Percentiles rank a stretch among this genome's conserved stretches.
These are phyloP conservation scores for Meteorus colon DNA, from an alignment of 2,888 invertebrate genomes.

Conservation along the genomic window DNA sequence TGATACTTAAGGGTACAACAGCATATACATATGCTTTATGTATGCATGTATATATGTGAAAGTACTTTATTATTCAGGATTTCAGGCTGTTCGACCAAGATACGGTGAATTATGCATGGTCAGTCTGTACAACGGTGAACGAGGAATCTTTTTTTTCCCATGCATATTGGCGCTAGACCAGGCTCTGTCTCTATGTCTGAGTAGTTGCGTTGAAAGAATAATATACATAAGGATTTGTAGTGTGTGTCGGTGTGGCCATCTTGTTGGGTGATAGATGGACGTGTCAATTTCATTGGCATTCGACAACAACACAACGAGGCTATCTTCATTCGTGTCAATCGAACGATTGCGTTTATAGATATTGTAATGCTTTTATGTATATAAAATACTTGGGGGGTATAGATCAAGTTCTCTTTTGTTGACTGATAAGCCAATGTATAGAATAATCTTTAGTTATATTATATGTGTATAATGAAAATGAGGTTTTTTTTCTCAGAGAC, in stretches of 20 bases:
- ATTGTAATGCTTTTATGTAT: conserved; percentile 42
- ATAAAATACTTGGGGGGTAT: neutral
- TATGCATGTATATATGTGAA: conserved; percentile 27
- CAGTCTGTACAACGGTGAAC: conserved; percentile 54
- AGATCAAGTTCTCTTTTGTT: conserved; percentile 18
- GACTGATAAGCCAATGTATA: conserved; percentile 5
- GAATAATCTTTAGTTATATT: neutral
- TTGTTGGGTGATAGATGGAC: conserved; percentile 63
- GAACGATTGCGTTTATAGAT: conserved; percentile 27
- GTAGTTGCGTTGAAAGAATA: neutral
- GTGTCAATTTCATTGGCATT: conserved; percentile 65
- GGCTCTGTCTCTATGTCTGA: conserved; percentile 13
- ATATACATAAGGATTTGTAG: conserved; percentile 25
- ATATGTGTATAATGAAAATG: neutral
- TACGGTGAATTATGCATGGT: conserved; percentile 69
- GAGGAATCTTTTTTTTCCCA: conserved; percentile 51
- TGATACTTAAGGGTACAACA: conserved; percentile 10
- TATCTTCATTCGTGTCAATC: conserved; percentile 60
- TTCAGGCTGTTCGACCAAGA: conserved; percentile 64
- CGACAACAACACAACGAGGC: conserved; percentile 58
- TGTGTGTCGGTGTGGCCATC: conserved; percentile 26
- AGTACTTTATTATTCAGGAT: conserved; percentile 65
- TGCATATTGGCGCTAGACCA: conserved; percentile 50
- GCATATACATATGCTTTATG: neutral
- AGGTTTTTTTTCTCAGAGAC: neutral